Evolutionary conservation across 2,797 vertebrate species (phyloP), one percentile per base, ranked within the genome.

Genomic region (Neostethus bicornis): DNA sequence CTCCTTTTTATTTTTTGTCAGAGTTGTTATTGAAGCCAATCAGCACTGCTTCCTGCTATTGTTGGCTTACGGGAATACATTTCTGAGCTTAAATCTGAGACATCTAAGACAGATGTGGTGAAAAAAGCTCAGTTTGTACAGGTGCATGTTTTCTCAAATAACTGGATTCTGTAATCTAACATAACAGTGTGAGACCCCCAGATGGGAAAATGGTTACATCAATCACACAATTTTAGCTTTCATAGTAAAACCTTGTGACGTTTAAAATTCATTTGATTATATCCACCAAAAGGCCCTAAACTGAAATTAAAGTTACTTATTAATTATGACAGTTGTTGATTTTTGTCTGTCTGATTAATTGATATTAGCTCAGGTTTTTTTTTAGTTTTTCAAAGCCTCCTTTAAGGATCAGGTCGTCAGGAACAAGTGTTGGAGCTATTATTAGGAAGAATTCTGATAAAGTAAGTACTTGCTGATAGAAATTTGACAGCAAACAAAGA

Each of bases 391-490:
- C 43, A 10, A 5, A 13, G 10, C 23, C 1, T 58, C 3, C 16
- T 5, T n/a, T 29, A 44, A 0, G 13, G 32, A 43, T 0, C 24
- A 14, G 49, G 1, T 25, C 19, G 8, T 57, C n/a, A 44, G 32
- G 29, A 57, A 17, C 25, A 17, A 20, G 4, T 17, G 17, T 13
- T 2, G 26, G 4, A 35, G 55, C 51, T 89, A 85, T 81, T 73
- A 60, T 80, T 89, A 83, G 78, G 46, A 0, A 3, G 31, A 28
- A 20, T 17, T 3, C 60, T 54, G 86, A 88, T 88, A 86, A 68
- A 68, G 80, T 43, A 61, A 80, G 79, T 55, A 75, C 73, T 67
- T 77, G 73, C 16, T 83, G 76, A 70, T 32, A n/a, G 72, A 76
- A 47, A 62, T 20, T 10, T 14, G 51, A 10, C 66, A 75, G 70